Evolutionary conservation across 2,888 invertebrate species (phyloP), one percentile per base, ranked within the genome.

Genomic region (Liposcelis brunnea): DNA sequence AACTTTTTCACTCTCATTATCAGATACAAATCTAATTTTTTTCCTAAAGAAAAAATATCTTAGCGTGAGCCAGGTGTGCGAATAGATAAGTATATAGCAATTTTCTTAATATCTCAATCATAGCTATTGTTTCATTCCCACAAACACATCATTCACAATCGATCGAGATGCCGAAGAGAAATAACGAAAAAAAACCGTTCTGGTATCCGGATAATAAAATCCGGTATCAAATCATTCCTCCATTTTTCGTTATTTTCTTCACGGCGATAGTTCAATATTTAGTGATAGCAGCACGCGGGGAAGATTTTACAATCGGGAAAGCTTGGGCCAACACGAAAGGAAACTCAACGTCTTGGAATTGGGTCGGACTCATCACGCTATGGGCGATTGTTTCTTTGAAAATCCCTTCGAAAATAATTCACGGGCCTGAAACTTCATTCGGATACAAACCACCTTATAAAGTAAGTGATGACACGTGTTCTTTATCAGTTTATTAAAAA

Each of bases 381-480:
- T 69, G 65, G 60, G 61, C 63, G 2, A 51, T 62, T 10, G 31
- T 62, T 11, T 61, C 63, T 53, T 58, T 66, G 55, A 55, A 56
- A 47, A 46, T 67, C 1, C 59, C 59, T 5, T 52, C 54, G 48
- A 58, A 61, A 32, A 56, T 52, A 10, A 62, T 61, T 33, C 44
- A 55, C 15, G 70, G 69, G 2, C 69, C 69, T 0, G 53, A 61
- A 2, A 68, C 69, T 0, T 56, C 59, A 5, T 65, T 62, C 48
- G 69, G 68, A 15, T 61, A 65, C 51, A 53, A 57, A 8, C 70
- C 70, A 0, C 52, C 12, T 3, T 40, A 40, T 40, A 40, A 18
- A 21, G 40, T 40, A 19, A 14, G 40, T 40, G 12, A n/a, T n/a
- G n/a, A n/a, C n/a, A n/a, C n/a, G n/a, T n/a, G n/a, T n/a, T n/a